A percentile compares a stretch with the other conserved stretches of the same genome.
Evolutionary conservation across 2,888 invertebrate species (phyloP).

Genomic region (Plebejus argus): DNA sequence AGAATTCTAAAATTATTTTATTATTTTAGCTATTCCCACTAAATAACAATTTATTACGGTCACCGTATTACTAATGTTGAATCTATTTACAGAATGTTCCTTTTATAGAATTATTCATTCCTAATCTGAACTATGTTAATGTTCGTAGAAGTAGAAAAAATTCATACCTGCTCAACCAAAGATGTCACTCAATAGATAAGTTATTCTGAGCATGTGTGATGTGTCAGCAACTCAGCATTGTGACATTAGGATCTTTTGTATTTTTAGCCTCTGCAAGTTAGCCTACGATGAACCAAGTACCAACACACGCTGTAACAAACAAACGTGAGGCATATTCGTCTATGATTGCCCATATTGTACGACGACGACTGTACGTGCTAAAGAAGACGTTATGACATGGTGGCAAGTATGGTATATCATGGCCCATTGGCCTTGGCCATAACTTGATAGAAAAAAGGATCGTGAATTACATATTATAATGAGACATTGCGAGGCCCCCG

Average conservation of each 20-base stretch:
- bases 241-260: background rate
- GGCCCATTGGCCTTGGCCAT: too few relatives aligned
- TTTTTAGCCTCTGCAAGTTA: background rate
- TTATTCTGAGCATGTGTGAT: background rate
- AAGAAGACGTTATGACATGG: too few relatives aligned
- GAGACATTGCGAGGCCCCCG: too few relatives aligned
- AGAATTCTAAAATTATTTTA: background rate
- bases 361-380: too few relatives aligned
- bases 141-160: background rate
- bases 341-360: too few relatives aligned
- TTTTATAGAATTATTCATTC: background rate
- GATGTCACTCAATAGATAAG: background rate
- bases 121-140: background rate
- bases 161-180: background rate
- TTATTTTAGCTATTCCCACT: background rate
- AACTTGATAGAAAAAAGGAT: too few relatives aligned
- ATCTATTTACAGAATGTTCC: background rate
- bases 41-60: background rate
- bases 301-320: too few relatives aligned
- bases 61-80: background rate
- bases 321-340: too few relatives aligned
- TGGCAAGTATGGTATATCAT: too few relatives aligned
- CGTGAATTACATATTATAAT: too few relatives aligned
- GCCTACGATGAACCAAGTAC: too few relatives aligned
- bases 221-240: background rate